Base-by-base conservation (phyloP, 2,888 invertebrate genomes). In the Gandaritis pyraliata region DNA sequence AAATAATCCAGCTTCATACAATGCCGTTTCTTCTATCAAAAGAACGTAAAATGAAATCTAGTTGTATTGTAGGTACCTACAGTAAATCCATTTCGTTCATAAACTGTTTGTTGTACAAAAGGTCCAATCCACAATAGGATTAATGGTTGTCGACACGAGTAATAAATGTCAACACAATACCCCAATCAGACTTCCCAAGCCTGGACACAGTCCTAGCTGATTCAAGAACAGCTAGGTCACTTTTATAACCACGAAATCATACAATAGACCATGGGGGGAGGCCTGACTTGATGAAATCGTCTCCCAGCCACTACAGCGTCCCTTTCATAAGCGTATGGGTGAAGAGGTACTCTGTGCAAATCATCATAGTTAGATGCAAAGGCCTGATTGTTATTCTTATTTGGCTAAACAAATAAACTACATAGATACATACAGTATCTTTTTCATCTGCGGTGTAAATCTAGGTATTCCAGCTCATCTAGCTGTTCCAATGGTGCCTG, bases 91-190 rank as follows among this genome's bases (percentile, higher is more conserved):
- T 48, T 45, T 30, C 16, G 43, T 45, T 58, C 58, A 62, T 53
- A 54, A 58, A 53, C 47, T 51, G 55, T 63, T 63, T 58, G 58
- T 57, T 41, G 38, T 52, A 52, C 47, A 51, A 59, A 63, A 59
- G 51, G 63, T 55, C 41, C 50, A 18, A 18, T 63, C 47, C 59
- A 59, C 55, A 54, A 62, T 55, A 47, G 58, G 51, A 59, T 63
- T 63, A 59, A 23, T 36, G 53, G 41, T 51, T n/a, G 38, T 36
- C 33, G 61, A 58, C 51, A 29, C 47, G 59, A 60, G 65, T 64
- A 65, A 67, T 65, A 65, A 67, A 64, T 64, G 62, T 64, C 65
- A 66, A 68, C 65, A 65, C 69, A 67, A 65, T 67, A 61, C 51
- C 61, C 68, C 65, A 67, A 67, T 65, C 65, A 67, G 62, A 47